These are phyloP conservation scores for Ormyrus rosae DNA, from an alignment of 2,888 invertebrate species.

Conservation along the genomic window DNA sequence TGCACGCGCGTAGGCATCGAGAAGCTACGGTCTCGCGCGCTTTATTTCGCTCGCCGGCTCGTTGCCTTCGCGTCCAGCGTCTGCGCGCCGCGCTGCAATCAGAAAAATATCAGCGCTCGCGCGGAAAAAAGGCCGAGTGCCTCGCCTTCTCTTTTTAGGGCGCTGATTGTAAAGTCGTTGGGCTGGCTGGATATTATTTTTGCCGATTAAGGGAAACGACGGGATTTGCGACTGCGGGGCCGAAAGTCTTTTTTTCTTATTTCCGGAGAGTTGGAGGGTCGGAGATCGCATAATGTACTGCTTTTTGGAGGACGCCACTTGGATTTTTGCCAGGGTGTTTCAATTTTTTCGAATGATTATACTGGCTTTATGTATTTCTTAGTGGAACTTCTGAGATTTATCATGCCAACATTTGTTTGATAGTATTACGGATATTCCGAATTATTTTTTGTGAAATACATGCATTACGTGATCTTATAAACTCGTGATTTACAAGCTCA, in stretches of 20 bases:
- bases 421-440: too few species aligned
- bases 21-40: neutral
- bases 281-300: neutral
- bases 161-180: constrained; percentile 12
- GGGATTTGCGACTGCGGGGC: neutral
- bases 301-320: neutral
- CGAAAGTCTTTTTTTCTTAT: neutral
- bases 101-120: constrained; percentile 34
- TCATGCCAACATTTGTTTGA: too few species aligned
- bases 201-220: neutral
- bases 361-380: neutral
- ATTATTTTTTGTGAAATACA: too few species aligned
- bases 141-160: neutral
- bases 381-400: too few species aligned
- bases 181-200: neutral
- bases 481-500: too few species aligned
- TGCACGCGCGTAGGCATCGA: neutral
- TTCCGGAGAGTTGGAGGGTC: neutral
- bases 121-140: too few species aligned
- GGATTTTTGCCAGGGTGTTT: constrained; percentile 12
- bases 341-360: constrained; percentile 15
- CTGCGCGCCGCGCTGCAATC: constrained; percentile 2
- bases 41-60: constrained; percentile 17
- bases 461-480: too few species aligned
- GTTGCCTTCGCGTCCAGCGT: constrained; percentile 1